These are phyloP conservation scores for Spizaetus ornatus DNA, from an alignment of 2,113 vertebrate genomes.

Conservation along the genomic window DNA sequence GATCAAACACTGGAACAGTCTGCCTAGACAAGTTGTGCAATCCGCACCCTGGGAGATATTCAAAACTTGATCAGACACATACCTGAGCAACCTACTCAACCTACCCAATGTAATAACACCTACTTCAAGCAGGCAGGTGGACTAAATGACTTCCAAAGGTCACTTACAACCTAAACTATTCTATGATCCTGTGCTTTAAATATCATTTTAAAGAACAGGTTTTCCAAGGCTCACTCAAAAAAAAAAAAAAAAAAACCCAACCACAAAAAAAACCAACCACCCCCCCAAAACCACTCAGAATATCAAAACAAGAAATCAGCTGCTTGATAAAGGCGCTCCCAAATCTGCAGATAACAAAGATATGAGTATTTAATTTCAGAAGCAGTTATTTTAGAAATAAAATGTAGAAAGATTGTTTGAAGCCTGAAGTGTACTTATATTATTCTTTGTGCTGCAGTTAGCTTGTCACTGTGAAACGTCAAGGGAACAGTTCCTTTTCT, in stretches of 20 bases:
- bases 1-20: background rate
- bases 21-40: background rate
- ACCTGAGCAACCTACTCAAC: background rate
- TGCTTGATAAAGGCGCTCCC: background rate
- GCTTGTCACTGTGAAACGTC: background rate
- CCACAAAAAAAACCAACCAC: no score
- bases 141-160: background rate
- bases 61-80: background rate
- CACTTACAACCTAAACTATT: background rate
- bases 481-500: slow-evolving; percentile 5
- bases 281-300: background rate
- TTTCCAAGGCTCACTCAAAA: background rate
- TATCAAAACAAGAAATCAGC: background rate
- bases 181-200: background rate
- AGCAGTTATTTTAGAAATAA: background rate
- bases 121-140: background rate
- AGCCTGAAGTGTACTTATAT: background rate
- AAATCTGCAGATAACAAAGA: background rate
- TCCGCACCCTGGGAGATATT: background rate
- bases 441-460: background rate
- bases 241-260: background rate
- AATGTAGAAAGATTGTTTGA: background rate
- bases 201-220: background rate
- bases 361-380: background rate
- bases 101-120: background rate